phyloP scores from a whole-genome alignment of 2,797 vertebrate genomes.

The Varecia variegata region DNA sequence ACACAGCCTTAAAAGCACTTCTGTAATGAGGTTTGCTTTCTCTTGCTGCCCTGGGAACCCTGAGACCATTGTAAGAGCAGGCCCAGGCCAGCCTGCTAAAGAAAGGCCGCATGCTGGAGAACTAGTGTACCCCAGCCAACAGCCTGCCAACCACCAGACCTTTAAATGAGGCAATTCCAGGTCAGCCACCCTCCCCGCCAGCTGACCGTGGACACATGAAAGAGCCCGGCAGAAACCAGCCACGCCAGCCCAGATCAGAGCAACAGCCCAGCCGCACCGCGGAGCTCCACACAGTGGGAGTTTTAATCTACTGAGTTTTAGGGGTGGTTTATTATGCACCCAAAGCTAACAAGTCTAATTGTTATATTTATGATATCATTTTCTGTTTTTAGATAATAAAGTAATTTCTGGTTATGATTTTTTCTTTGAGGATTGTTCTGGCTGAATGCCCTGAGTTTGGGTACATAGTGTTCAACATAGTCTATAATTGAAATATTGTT shows the following conservation, averaged over 20 bases:
- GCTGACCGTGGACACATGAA: rapidly evolving
- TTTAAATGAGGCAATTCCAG: rapidly evolving
- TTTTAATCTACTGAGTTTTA: too few relatives aligned
- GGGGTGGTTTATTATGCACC: background rate
- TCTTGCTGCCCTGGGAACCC: background rate
- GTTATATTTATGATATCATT: background rate
- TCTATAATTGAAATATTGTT: background rate
- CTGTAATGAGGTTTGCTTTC: rapidly evolving
- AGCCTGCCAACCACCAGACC: background rate
- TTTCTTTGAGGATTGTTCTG: background rate
- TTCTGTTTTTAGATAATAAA: background rate
- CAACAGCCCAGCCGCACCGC: rapidly evolving
- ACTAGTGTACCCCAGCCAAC: rapidly evolving
- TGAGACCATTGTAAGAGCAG: rapidly evolving
- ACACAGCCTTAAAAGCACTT: background rate
- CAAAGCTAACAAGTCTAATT: background rate
- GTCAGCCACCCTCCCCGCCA: background rate
- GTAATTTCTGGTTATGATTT: background rate
- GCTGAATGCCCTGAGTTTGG: background rate
- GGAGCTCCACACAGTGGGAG: background rate
- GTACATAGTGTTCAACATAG: background rate
- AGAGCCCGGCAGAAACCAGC: background rate
- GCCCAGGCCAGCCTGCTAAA: too few relatives aligned
- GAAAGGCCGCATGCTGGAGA: background rate
- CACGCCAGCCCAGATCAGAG: rapidly evolving